These are phyloP conservation scores for Xylocopa sonorina DNA, from an alignment of 1,140 invertebrate species.

Conservation along the genomic window DNA sequence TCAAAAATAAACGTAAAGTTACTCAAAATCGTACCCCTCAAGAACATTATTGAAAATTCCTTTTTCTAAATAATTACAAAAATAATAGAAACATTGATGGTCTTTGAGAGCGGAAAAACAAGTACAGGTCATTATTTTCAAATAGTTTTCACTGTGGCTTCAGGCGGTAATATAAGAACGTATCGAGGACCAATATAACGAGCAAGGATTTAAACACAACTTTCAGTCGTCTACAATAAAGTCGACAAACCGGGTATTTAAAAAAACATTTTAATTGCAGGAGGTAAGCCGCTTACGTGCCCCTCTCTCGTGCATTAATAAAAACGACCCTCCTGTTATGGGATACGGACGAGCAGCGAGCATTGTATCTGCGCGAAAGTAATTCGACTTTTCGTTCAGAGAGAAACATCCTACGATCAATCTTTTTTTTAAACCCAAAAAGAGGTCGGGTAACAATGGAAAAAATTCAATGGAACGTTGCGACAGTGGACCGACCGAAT, in stretches of 20 bases:
- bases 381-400: conserved; percentile 59
- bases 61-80: too few relatives aligned
- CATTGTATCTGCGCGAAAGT: conserved; percentile 54
- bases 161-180: not conserved
- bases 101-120: too few relatives aligned
- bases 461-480: not conserved
- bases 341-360: conserved; percentile 35
- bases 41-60: too few relatives aligned
- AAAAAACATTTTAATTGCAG: conserved; percentile 81
- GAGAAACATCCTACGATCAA: not conserved
- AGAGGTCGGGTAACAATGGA: conserved; percentile 7
- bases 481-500: not conserved
- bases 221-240: conserved; percentile 57
- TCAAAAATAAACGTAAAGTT: too few relatives aligned
- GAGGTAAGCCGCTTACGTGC: conserved; percentile 77
- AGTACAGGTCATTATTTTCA: too few relatives aligned
- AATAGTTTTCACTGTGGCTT: not conserved
- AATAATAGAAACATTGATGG: too few relatives aligned
- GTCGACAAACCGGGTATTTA: conserved; percentile 72
- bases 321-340: conserved; percentile 70
- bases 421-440: conserved; percentile 3
- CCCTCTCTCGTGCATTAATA: conserved; percentile 73
- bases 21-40: too few relatives aligned
- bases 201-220: conserved; percentile 58
- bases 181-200: conserved; percentile 45